Conservation (phyloP, 2,113 vertebrate genomes). For the Misgurnus anguillicaudatus region DNA sequence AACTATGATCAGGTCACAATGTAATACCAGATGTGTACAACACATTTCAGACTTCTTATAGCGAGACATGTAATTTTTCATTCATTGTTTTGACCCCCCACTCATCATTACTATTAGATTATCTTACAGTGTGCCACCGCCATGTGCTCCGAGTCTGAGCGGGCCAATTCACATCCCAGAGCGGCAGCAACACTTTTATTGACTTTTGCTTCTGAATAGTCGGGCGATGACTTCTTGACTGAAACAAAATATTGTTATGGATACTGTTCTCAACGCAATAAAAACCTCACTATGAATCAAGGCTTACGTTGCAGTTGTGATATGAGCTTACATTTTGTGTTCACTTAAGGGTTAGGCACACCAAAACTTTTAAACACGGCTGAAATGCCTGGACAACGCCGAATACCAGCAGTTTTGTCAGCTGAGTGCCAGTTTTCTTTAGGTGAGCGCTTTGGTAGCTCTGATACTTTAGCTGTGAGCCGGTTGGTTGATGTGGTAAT, state of each 20-base stretch:
- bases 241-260: conserved; percentile 42
- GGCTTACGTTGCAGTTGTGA: not conserved
- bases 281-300: conserved; percentile 32
- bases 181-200: conserved; percentile 38
- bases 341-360: conserved; percentile 22
- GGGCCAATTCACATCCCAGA: conserved; percentile 32
- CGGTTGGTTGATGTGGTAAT: too few relatives aligned
- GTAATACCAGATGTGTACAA: not conserved
- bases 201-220: conserved; percentile 42
- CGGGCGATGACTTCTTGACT: conserved; percentile 40
- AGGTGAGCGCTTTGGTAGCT: too few relatives aligned
- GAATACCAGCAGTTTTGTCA: too few relatives aligned
- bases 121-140: conserved; percentile 7
- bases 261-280: conserved; percentile 33
- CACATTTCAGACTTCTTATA: conserved; percentile 2
- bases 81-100: conserved; percentile 38
- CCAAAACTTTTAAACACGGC: not conserved
- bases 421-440: too few relatives aligned
- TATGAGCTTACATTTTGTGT: conserved; percentile 23
- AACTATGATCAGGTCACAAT: conserved; percentile 2
- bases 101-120: conserved; percentile 43
- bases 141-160: not conserved
- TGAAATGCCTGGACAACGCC: too few relatives aligned
- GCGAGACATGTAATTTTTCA: conserved; percentile 28
- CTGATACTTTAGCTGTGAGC: too few relatives aligned